Evolutionary conservation across 1,140 invertebrate genomes (phyloP).

Genomic region (Drosophila gunungcola): DNA sequence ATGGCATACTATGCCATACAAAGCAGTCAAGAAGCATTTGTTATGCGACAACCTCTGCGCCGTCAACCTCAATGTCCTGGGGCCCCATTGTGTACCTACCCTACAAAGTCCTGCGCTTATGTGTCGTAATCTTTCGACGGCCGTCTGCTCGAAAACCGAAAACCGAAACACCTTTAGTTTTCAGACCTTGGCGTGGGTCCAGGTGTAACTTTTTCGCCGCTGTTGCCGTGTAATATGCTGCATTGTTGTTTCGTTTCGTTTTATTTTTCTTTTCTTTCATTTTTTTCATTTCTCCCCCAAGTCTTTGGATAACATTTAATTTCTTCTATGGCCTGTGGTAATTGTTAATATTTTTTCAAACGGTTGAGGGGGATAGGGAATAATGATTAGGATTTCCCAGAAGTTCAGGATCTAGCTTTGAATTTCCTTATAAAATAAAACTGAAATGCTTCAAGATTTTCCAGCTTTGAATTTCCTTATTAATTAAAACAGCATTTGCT

Average conservation of each 20-base stretch:
- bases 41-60: conserved; percentile 48
- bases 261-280: conserved; percentile 35
- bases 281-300: conserved; percentile 18
- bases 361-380: not conserved
- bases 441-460: no score
- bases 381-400: conserved; percentile 17
- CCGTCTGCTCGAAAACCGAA: conserved; percentile 61
- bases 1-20: conserved; percentile 19
- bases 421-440: not conserved
- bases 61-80: conserved; percentile 44
- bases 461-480: no score
- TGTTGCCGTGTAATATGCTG: conserved; percentile 35
- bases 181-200: conserved; percentile 65
- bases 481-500: no score
- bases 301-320: conserved; percentile 58
- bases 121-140: conserved; percentile 70
- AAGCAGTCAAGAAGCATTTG: conserved; percentile 50
- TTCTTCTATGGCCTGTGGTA: conserved; percentile 34
- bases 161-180: conserved; percentile 73
- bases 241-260: conserved; percentile 59
- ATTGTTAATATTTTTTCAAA: conserved; percentile 55
- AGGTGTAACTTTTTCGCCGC: conserved; percentile 72
- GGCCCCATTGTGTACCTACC: conserved; percentile 40
- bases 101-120: conserved; percentile 60
- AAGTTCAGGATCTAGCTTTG: conserved; percentile 1